A percentile compares a stretch with the other conserved stretches of the same genome.
These are phyloP conservation scores for Lasiurus borealis DNA, from an alignment of 2,113 vertebrate genomes.

Conservation along the genomic window DNA sequence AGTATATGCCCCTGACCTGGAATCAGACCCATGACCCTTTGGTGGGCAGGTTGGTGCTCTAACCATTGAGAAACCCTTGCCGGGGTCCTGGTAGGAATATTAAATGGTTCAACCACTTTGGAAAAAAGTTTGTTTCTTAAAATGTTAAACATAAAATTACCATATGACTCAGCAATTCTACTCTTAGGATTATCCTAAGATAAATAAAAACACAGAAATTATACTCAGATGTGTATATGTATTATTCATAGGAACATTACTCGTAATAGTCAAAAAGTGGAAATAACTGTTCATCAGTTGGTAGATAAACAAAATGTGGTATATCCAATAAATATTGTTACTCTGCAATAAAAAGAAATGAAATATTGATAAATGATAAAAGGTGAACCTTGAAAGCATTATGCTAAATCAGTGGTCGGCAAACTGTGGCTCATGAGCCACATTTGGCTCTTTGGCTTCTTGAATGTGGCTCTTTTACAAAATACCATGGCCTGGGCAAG, in stretches of 20 bases:
- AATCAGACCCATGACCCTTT: too few species aligned
- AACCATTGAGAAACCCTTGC: background rate
- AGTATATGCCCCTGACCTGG: too few species aligned
- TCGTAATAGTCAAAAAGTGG: background rate
- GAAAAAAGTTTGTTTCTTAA: slow-evolving; percentile 20
- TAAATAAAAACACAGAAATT: slow-evolving; percentile 23
- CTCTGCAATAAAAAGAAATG: background rate
- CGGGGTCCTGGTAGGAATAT: background rate
- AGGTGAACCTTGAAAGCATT: background rate
- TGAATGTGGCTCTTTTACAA: too few species aligned
- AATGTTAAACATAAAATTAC: slow-evolving; percentile 16
- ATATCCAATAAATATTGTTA: background rate
- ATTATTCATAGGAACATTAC: background rate
- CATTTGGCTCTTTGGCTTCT: too few species aligned
- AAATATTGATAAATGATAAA: background rate
- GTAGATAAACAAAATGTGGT: background rate
- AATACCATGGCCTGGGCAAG: too few species aligned
- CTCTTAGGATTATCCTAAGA: background rate
- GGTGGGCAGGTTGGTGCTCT: background rate
- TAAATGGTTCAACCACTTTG: background rate
- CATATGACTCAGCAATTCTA: background rate
- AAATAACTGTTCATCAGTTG: background rate
- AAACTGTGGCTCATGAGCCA: too few species aligned
- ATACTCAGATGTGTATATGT: background rate
- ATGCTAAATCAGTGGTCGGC: background rate